Evolutionary conservation across 2,797 vertebrate genomes (phyloP).

Genomic region (Spinus olivaceus): DNA sequence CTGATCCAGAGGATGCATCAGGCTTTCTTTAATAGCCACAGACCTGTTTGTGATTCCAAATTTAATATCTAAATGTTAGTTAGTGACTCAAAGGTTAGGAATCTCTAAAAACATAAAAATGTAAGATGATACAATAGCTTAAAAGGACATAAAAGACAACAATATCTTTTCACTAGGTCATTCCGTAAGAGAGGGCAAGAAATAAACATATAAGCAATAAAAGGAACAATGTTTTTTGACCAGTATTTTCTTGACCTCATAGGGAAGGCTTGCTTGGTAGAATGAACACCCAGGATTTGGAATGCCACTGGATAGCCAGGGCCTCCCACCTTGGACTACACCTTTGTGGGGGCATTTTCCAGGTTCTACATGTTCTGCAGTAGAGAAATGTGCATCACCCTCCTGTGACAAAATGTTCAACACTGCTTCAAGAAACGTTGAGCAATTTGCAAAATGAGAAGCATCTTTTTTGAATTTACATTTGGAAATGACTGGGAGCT

Average conservation of each 20-base stretch:
- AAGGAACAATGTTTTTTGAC: neutral
- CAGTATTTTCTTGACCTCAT: neutral
- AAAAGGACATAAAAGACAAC: neutral
- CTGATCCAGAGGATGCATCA: neutral
- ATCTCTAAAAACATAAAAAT: neutral
- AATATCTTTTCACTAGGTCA: neutral
- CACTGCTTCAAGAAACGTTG: neutral
- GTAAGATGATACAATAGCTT: neutral
- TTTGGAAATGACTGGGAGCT: neutral
- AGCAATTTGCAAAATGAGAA: neutral
- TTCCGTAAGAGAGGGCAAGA: neutral
- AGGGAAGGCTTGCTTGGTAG: neutral
- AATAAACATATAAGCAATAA: neutral
- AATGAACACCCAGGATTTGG: neutral
- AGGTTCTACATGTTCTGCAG: neutral
- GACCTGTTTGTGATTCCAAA: neutral
- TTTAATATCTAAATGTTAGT: neutral
- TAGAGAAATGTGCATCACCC: neutral
- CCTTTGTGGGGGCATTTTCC: neutral
- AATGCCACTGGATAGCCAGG: neutral
- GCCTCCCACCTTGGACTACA: neutral
- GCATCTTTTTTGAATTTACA: fast-evolving
- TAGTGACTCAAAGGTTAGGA: neutral
- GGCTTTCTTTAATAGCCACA: neutral
- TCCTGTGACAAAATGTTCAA: neutral